Evolutionary conservation across 2,113 vertebrate species (phyloP), one percentile per base, ranked within the genome.

Genomic region (Pedionomus torquatus): DNA sequence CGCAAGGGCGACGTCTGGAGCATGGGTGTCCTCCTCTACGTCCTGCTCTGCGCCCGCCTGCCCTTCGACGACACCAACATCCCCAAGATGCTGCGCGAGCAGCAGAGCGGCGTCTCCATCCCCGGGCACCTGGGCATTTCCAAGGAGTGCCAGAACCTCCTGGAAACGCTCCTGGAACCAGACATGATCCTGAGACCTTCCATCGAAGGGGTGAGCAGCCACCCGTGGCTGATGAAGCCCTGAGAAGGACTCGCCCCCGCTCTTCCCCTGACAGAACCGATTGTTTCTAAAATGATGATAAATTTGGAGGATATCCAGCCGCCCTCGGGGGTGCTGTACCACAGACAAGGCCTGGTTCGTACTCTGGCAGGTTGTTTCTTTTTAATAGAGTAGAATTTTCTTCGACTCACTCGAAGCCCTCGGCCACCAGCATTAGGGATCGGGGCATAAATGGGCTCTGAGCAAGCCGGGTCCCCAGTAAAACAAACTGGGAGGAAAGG

Each of bases 21-120:
- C 91, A 92, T 97, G 97, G 98, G 98, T 0, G 96, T 98, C 87
- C 96, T 98, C 78, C 96, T 98, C 37, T 98, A 98, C 1, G 95
- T 96, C 72, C 98, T 98, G 97, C 97, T 98, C 68, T 97, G 97
- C 3, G 98, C 98, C 72, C 95, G 74, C 90, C 94, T 98, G 86
- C 98, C 98, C 95, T 98, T 98, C 39, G 95, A 98, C 0, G 97
- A 98, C 93, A 92, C 97, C 3, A 72, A 98, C 92, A 97, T 98
- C 75, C 96, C 97, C 66, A 98, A 97, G 94, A 98, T 98, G 98
- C 92, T 98, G 79, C 96, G 97, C 81, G 96, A 98, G 70, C 98
- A 98, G 83, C 98, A 98, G 96, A 97, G 95, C 44, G 97, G 97
- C 1, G 63, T 98, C 81, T 92, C 97, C 25, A 33, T 97, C 76